Evolutionary conservation across 2,888 invertebrate genomes (phyloP).

Genomic region (Drosophila fungiperda): DNA sequence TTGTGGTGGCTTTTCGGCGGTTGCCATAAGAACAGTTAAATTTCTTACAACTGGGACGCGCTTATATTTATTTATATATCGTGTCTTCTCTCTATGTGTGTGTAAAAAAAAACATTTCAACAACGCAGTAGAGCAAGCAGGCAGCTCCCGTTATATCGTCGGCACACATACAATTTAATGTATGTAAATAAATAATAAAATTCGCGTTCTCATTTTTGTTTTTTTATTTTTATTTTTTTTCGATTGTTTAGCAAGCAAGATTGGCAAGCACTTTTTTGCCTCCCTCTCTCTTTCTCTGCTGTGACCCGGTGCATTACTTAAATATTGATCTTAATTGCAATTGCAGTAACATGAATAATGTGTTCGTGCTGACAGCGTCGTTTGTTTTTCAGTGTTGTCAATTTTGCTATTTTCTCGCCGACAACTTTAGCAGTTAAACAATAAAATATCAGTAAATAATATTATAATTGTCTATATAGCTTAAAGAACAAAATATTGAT

Average conservation of each 20-base stretch:
- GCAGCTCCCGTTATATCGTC: slow-evolving; percentile 46
- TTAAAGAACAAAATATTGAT: not conserved
- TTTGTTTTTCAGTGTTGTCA: slow-evolving; percentile 4
- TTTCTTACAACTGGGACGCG: slow-evolving; percentile 52
- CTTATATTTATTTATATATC: slow-evolving; percentile 24
- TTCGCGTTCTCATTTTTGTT: slow-evolving; percentile 27
- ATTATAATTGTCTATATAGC: not conserved
- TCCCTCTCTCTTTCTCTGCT: not conserved
- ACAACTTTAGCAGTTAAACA: not conserved
- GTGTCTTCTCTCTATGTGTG: not conserved
- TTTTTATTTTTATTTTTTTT: slow-evolving; percentile 27
- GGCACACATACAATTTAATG: slow-evolving; percentile 17
- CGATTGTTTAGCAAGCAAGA: slow-evolving; percentile 69
- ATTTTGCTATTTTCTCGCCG: not conserved
- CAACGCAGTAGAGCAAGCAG: slow-evolving; percentile 44
- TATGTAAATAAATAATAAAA: slow-evolving; percentile 58
- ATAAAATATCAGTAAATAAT: not conserved
- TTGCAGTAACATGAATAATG: slow-evolving; percentile 26
- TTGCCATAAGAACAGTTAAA: slow-evolving; percentile 70
- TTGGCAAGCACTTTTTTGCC: slow-evolving; percentile 30
- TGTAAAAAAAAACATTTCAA: slow-evolving; percentile 56
- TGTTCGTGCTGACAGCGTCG: slow-evolving; percentile 32
- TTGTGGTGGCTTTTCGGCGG: slow-evolving; percentile 54
- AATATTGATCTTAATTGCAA: slow-evolving; percentile 73
- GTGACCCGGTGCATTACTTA: slow-evolving; percentile 58